Evolutionary conservation across 2,113 vertebrate genomes (phyloP), one percentile per base, ranked within the genome.

Genomic region (Urocolius indicus): DNA sequence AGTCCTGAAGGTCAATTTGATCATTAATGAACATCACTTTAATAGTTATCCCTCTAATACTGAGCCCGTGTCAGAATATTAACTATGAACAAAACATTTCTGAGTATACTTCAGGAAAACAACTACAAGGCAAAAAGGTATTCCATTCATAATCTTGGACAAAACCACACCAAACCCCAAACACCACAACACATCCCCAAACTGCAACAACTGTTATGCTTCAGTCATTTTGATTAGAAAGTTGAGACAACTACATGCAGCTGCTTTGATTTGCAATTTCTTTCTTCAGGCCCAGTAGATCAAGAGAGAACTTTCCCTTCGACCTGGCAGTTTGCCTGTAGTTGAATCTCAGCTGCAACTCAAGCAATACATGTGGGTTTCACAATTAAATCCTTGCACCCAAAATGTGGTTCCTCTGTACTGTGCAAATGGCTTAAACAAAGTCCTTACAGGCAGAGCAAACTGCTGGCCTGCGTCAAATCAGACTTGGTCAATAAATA

Each of bases 401-500:
- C 59, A 54, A 92, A 45, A 10, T 30, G 8, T 21, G 26, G 24
- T 59, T 83, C 54, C 49, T 43, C 65, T 59, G 16, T 15, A 41
- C 16, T 20, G 5, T 38, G 27, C 29, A 75, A 38, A 19, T 5
- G 8, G 29, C 54, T 62, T 36, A 26, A 87, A 52, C 6, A 62
- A 69, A n/a, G 75, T 20, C 49, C 18, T 29, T 34, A 34, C 0
- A 57, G 14, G 10, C 5, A 3, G 1, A 20, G 34, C 2, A 1
- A 91, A 57, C 29, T 80, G 73, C 26, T 81, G 20, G 8, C 22
- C 80, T 61, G 5, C 9, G 15, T 14, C 58, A 66, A 57, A 57
- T 9, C 10, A 32, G 54, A 7, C 66, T 76, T 8, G 34, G n/a
- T 32, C 18, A 49, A 27, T 46, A 46, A 41, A 22, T 1, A 8